phyloP scores from a whole-genome alignment of 2,888 invertebrate species.

The Salpingus planirostris region DNA sequence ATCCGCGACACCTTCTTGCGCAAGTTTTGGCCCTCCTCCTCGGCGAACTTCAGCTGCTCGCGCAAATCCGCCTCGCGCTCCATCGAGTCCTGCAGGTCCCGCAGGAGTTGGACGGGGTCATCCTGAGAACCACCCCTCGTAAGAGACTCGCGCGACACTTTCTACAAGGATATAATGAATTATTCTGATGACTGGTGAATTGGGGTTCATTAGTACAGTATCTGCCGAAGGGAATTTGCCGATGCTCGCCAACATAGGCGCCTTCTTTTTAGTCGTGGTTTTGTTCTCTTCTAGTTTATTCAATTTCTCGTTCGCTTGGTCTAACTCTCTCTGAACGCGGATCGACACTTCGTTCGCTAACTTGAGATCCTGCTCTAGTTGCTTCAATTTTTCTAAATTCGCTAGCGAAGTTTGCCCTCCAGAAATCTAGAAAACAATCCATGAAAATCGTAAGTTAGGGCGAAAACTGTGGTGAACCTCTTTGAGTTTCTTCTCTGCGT shows the following conservation, averaged over 20 bases:
- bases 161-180: slow-evolving; percentile 48
- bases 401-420: slow-evolving; percentile 54
- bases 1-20: slow-evolving; percentile 84
- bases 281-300: slow-evolving; percentile 32
- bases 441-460: slow-evolving; percentile 3
- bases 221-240: slow-evolving; percentile 50
- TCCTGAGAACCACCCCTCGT: slow-evolving; percentile 73
- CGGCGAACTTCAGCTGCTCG: slow-evolving; percentile 86
- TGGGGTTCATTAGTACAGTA: too few relatives aligned
- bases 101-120: slow-evolving; percentile 69
- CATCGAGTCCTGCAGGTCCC: slow-evolving; percentile 83
- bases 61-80: slow-evolving; percentile 90
- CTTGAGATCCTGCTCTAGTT: slow-evolving; percentile 77
- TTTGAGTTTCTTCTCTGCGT: slow-evolving; percentile 59
- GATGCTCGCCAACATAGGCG: slow-evolving; percentile 49
- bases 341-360: slow-evolving; percentile 67
- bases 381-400: slow-evolving; percentile 61
- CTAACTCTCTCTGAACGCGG: slow-evolving; percentile 61
- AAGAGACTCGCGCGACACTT: slow-evolving; percentile 63
- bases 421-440: slow-evolving; percentile 33
- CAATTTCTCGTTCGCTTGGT: slow-evolving; percentile 55
- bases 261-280: slow-evolving; percentile 45
- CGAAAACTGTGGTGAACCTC: slow-evolving; percentile 31
- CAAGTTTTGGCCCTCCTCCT: slow-evolving; percentile 85
- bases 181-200: too few relatives aligned